Percentiles rank a stretch among this genome's conserved stretches.
phyloP scores from a whole-genome alignment of 2,797 vertebrate genomes.

The Sebastes cheni region DNA sequence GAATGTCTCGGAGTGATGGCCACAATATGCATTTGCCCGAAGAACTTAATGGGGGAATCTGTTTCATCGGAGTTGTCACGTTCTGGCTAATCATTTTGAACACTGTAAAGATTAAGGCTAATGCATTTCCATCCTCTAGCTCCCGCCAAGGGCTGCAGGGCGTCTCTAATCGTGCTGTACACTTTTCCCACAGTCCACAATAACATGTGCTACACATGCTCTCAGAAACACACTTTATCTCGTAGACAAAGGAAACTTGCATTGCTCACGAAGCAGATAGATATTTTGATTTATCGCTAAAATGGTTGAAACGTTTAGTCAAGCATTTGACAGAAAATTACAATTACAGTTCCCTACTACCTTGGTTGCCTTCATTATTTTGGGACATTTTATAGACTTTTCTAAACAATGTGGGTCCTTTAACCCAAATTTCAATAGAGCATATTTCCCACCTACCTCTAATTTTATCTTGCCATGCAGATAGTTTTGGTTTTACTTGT shows the following conservation, averaged over 20 bases:
- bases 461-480: not conserved
- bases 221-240: not conserved
- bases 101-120: slow-evolving; percentile 69
- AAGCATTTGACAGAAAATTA: not conserved
- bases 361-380: not conserved
- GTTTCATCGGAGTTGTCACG: slow-evolving; percentile 78
- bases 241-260: not conserved
- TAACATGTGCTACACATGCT: slow-evolving; percentile 42
- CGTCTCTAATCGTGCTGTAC: slow-evolving; percentile 38
- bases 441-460: not conserved
- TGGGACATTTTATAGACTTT: not conserved
- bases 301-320: not conserved
- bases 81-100: slow-evolving; percentile 76
- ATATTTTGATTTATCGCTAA: not conserved
- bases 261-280: not conserved
- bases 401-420: no score
- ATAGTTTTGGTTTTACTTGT: not conserved
- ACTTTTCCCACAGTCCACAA: slow-evolving; percentile 47
- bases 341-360: not conserved
- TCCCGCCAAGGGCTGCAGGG: slow-evolving; percentile 50
- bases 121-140: slow-evolving; percentile 65
- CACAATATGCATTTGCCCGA: slow-evolving; percentile 90
- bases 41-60: slow-evolving; percentile 79
- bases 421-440: not conserved
- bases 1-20: slow-evolving; percentile 84